Conservation (phyloP, 37 sponge, comb jelly and placozoan species). For the Chondrosia reniformis region DNA sequence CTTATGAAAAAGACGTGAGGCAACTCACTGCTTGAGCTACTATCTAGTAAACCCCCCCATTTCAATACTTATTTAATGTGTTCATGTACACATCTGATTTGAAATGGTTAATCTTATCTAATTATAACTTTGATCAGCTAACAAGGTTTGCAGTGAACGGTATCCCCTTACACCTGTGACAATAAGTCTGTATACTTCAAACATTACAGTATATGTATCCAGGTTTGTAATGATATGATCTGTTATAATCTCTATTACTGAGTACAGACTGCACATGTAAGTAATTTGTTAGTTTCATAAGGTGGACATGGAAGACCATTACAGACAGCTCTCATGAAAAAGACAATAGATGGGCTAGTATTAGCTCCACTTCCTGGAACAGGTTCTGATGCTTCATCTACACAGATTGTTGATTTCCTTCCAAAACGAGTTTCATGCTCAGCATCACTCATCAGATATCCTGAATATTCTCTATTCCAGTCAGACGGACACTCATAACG, state of each 20-base stretch:
- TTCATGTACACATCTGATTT: too few relatives aligned
- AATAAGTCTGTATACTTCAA: too few relatives aligned
- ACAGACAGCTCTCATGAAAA: conserved; percentile 6
- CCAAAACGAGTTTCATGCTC: not conserved
- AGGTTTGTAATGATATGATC: too few relatives aligned
- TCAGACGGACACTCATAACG: conserved; percentile 16
- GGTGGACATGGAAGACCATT: conserved; percentile 22
- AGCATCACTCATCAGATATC: conserved; percentile 20
- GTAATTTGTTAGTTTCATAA: not conserved
- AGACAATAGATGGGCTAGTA: not conserved
- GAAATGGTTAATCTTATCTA: too few relatives aligned
- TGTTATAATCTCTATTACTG: too few relatives aligned
- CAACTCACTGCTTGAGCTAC: not conserved
- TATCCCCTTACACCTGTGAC: too few relatives aligned
- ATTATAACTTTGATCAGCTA: too few relatives aligned
- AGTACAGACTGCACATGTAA: conserved; percentile 33
- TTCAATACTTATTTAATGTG: too few relatives aligned
- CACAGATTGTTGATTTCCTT: conserved; percentile 13
- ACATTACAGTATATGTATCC: too few relatives aligned
- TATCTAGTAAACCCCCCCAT: conserved; percentile 2
- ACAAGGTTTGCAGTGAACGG: too few relatives aligned
- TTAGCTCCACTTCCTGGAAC: conserved; percentile 26
- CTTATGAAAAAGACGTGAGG: conserved; percentile 1
- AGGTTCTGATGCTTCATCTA: not conserved
- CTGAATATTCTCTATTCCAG: conserved; percentile 10